These are phyloP conservation scores for Oxycera nigricornis DNA, from an alignment of 2,888 invertebrate species.

Conservation along the genomic window DNA sequence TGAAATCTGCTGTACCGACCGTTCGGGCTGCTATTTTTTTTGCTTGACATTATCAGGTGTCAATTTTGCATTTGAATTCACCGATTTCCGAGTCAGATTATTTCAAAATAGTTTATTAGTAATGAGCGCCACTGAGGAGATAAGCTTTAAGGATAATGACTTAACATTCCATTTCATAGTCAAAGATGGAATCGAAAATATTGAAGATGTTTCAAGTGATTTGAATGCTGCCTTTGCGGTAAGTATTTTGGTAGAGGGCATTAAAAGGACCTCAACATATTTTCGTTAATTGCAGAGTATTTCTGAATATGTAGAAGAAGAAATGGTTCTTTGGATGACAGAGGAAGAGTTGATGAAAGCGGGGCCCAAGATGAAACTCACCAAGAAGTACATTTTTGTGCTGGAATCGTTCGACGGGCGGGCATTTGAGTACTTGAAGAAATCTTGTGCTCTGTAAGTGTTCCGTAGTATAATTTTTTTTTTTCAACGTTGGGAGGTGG, in stretches of 20 bases:
- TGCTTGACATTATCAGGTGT: too few relatives aligned
- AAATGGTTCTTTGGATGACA: conserved; percentile 67
- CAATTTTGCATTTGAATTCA: too few relatives aligned
- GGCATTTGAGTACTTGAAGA: conserved; percentile 70
- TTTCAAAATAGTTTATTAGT: too few relatives aligned
- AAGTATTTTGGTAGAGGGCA: background rate
- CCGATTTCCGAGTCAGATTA: too few relatives aligned
- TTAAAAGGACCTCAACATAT: background rate
- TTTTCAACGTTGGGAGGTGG: too few relatives aligned
- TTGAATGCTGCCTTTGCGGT: conserved; percentile 40
- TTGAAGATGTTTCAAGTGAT: conserved; percentile 40
- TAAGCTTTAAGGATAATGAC: conserved; percentile 40
- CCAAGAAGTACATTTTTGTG: conserved; percentile 77
- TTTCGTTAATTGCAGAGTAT: conserved; percentile 45
- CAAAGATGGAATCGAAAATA: conserved; percentile 22
- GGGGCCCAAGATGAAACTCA: conserved; percentile 66
- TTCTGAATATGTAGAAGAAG: conserved; percentile 55
- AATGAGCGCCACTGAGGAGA: too few relatives aligned
- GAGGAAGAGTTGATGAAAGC: conserved; percentile 66
- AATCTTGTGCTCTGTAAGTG: conserved; percentile 76
- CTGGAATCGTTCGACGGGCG: conserved; percentile 79
- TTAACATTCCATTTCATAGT: conserved; percentile 42
- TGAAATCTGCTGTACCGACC: too few relatives aligned
- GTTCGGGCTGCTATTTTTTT: too few relatives aligned
- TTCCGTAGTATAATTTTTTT: too few relatives aligned